phyloP scores from a whole-genome alignment of 2,888 invertebrate species.

The Frankliniella fusca region DNA sequence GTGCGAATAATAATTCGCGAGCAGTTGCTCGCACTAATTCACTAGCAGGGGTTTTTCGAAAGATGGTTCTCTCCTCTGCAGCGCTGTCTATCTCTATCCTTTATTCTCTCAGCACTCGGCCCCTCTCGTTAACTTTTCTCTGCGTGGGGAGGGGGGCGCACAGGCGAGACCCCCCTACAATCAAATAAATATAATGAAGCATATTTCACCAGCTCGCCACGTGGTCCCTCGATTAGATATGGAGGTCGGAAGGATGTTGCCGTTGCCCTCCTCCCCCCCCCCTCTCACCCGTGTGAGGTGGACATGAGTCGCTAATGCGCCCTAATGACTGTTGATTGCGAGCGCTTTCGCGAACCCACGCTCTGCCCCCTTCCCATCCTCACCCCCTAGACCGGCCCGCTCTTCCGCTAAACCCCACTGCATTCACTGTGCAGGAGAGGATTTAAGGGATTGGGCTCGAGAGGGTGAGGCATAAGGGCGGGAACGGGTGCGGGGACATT shows the following conservation, averaged over 20 bases:
- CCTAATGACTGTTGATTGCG: constrained; percentile 24
- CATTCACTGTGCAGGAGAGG: too few relatives aligned
- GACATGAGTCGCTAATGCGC: constrained; percentile 18
- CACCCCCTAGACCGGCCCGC: neutral
- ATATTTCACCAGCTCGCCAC: neutral
- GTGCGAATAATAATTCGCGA: too few relatives aligned
- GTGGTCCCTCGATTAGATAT: constrained; percentile 18
- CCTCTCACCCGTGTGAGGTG: neutral
- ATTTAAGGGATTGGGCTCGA: neutral
- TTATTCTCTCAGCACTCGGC: neutral
- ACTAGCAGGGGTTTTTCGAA: neutral
- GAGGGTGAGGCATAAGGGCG: neutral
- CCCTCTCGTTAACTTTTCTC: neutral
- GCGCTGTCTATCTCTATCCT: too few relatives aligned
- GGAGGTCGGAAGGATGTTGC: neutral
- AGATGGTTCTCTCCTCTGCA: neutral
- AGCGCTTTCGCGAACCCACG: neutral
- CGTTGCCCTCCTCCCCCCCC: neutral
- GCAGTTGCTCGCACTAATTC: too few relatives aligned
- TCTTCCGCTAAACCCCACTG: neutral
- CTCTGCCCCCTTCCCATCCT: neutral
- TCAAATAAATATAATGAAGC: constrained; percentile 27
- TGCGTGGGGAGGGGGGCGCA: too few relatives aligned
- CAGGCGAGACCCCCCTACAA: neutral
- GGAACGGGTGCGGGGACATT: neutral